phyloP scores from a whole-genome alignment of 2,113 vertebrate genomes.

The Notiomystis cincta region DNA sequence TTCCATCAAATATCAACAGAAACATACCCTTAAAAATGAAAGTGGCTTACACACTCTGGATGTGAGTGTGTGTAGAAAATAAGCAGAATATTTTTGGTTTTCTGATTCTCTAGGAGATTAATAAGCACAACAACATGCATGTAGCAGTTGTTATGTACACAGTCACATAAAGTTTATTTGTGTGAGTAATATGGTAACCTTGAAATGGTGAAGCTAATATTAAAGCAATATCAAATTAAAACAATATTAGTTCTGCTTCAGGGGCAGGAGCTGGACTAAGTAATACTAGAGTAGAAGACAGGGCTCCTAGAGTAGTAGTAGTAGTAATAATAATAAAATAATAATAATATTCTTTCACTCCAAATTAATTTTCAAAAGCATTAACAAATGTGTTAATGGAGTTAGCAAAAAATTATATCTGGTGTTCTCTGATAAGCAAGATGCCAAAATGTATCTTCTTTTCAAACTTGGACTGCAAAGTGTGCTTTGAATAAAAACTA shows the following conservation, averaged over 20 bases:
- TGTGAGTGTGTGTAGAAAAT: neutral
- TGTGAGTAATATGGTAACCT: neutral
- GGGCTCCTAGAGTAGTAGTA: neutral
- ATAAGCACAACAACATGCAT: neutral
- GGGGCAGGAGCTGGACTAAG: neutral
- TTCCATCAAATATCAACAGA: neutral
- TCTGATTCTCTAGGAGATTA: neutral
- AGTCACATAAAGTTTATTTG: neutral
- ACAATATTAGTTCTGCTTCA: neutral
- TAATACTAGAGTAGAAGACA: neutral
- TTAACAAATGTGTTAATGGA: neutral
- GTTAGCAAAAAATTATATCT: neutral
- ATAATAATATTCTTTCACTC: neutral
- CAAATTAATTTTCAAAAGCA: neutral
- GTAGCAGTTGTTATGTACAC: neutral
- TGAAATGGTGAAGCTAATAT: neutral
- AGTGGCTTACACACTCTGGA: neutral
- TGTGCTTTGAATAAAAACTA: neutral
- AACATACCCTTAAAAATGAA: neutral
- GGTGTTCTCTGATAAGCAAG: neutral
- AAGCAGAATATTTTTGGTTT: neutral
- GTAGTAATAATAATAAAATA: neutral
- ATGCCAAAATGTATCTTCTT: neutral
- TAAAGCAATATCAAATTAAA: neutral
- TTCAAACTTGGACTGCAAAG: neutral